A percentile compares a stretch with the other conserved stretches of the same genome.
Evolutionary conservation across 2,888 invertebrate species (phyloP).

Genomic region (Aphodius granarius): DNA sequence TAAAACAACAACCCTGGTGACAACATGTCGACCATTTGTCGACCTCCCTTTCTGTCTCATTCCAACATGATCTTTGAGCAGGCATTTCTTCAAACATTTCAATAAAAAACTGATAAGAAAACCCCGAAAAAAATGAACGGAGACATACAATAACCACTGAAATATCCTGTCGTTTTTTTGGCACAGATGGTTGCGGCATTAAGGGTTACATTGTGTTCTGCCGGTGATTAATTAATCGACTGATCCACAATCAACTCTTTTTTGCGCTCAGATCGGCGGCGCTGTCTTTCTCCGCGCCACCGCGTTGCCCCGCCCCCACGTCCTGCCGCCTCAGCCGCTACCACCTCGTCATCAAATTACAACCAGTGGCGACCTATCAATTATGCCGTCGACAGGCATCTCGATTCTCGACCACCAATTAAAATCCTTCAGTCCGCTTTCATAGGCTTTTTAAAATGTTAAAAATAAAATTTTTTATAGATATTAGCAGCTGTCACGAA

Average conservation of each 20-base stretch:
- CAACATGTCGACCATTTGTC: too few relatives aligned
- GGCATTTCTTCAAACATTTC: not conserved
- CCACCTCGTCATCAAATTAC: not conserved
- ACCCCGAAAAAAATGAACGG: not conserved
- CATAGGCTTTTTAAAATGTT: constrained; percentile 44
- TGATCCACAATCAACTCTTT: not conserved
- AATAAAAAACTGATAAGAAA: not conserved
- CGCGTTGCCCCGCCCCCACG: not conserved
- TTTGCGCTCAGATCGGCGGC: not conserved
- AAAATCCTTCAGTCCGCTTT: constrained; percentile 46
- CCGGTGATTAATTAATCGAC: not conserved
- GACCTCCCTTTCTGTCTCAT: too few relatives aligned
- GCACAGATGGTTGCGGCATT: not conserved
- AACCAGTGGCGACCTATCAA: constrained; percentile 40
- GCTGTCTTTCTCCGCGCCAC: not conserved
- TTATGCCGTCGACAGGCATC: constrained; percentile 42
- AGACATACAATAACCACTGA: constrained; percentile 15
- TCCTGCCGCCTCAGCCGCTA: not conserved
- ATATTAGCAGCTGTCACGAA: too few relatives aligned
- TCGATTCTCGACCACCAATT: constrained; percentile 37
- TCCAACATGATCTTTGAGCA: too few relatives aligned
- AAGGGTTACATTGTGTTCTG: not conserved
- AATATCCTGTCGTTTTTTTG: constrained; percentile 26
- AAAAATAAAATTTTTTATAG: too few relatives aligned
- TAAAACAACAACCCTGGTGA: too few relatives aligned